Conservation (phyloP, 1,140 invertebrate species). For the Sinella curviseta region DNA sequence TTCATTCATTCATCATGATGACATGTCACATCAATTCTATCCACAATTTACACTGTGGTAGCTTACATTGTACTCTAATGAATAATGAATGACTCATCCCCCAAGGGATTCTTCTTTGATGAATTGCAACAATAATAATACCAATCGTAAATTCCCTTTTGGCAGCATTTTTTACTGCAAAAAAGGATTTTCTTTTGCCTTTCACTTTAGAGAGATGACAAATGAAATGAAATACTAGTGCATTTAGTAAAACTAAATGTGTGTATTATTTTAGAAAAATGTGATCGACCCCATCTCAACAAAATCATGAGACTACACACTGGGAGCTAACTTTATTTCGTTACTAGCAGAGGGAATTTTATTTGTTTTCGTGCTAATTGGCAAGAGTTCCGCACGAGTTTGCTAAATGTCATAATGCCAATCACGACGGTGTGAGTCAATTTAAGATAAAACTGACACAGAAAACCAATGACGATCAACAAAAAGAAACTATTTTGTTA, state of each 20-base stretch:
- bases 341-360: not conserved
- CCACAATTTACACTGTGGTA: too few relatives aligned
- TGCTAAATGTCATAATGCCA: not conserved
- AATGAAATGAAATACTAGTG: not conserved
- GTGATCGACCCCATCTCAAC: not conserved
- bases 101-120: too few relatives aligned
- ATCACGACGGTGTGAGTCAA: not conserved
- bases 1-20: too few relatives aligned
- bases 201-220: not conserved
- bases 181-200: not conserved
- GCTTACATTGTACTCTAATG: too few relatives aligned
- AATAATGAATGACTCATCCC: too few relatives aligned
- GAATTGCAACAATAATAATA: too few relatives aligned
- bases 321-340: not conserved
- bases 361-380: constrained; percentile 14
- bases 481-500: too few relatives aligned
- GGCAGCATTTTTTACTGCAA: not conserved
- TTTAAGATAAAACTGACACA: not conserved
- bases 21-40: too few relatives aligned
- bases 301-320: not conserved
- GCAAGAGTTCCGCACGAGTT: not conserved
- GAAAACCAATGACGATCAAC: not conserved
- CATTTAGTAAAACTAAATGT: not conserved
- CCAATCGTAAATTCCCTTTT: not conserved
- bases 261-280: not conserved